Percentiles rank a stretch among this genome's conserved stretches.
Conservation (phyloP, 2,797 vertebrate genomes). For the Rhodeus uyekii region DNA sequence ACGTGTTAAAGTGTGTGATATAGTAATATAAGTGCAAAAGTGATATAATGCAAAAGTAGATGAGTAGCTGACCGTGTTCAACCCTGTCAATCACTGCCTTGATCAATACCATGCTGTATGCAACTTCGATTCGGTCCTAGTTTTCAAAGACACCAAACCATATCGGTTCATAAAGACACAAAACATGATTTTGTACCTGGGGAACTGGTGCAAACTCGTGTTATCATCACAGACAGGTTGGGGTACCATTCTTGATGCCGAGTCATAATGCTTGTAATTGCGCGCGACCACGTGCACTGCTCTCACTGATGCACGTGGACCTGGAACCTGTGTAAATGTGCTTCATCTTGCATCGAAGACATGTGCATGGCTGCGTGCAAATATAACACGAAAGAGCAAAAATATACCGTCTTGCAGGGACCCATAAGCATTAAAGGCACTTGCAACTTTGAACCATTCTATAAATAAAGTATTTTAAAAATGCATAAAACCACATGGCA, state of each 20-base stretch:
- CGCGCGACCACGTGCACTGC: neutral
- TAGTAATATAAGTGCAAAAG: neutral
- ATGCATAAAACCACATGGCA: too few species aligned
- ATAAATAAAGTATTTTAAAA: neutral
- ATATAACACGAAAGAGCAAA: neutral
- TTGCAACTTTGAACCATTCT: neutral
- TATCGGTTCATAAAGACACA: neutral
- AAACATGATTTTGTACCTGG: constrained; percentile 7
- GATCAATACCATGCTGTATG: neutral
- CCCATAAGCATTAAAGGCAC: neutral
- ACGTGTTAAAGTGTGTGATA: neutral
- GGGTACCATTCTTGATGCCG: constrained; percentile 49
- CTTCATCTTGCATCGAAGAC: neutral
- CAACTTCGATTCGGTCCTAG: neutral
- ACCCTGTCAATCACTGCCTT: neutral
- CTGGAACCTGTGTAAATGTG: neutral
- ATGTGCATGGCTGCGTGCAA: neutral
- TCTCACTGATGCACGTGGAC: neutral
- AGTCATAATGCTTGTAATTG: neutral
- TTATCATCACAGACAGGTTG: constrained; percentile 69
- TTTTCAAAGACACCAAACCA: neutral
- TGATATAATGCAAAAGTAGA: neutral
- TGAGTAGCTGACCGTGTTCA: neutral
- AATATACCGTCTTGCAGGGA: neutral
- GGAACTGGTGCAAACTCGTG: constrained; percentile 49